Conservation (phyloP, 1,140 invertebrate genomes). For the Lerema accius region DNA sequence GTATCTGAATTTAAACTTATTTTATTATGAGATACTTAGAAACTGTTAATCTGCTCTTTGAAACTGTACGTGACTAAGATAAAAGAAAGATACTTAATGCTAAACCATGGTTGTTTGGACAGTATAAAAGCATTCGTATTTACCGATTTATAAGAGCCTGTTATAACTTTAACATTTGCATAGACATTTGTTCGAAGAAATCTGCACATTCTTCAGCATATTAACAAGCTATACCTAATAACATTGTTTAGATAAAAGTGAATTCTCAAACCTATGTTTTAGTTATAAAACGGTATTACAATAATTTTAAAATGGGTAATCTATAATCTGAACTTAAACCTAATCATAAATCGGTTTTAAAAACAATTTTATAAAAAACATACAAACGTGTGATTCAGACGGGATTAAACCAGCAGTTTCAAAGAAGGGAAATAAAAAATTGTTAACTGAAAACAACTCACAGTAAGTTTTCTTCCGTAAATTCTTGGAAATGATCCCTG, state of each 20-base stretch:
- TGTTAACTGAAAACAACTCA: conserved; percentile 18
- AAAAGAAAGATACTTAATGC: conserved; percentile 17
- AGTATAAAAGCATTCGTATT: conserved; percentile 21
- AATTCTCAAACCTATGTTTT: too few species aligned
- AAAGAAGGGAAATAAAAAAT: background rate
- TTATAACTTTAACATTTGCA: too few species aligned
- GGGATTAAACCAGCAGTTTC: background rate
- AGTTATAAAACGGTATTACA: too few species aligned
- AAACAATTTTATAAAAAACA: too few species aligned
- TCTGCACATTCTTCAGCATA: too few species aligned
- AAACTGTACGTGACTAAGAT: conserved; percentile 25
- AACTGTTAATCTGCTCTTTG: conserved; percentile 9
- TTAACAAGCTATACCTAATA: too few species aligned
- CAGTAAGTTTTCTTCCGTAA: conserved; percentile 25
- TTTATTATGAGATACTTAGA: background rate
- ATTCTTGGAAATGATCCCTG: conserved; percentile 36
- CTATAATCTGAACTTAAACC: too few species aligned
- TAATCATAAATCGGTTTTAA: too few species aligned
- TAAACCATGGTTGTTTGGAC: conserved; percentile 9
- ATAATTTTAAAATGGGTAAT: too few species aligned
- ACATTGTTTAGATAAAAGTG: too few species aligned
- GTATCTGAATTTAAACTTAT: background rate
- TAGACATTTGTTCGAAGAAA: too few species aligned
- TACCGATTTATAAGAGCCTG: background rate
- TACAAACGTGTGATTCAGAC: background rate